Base-by-base conservation (phyloP, 2,113 vertebrate genomes). In the Astur gentilis region DNA sequence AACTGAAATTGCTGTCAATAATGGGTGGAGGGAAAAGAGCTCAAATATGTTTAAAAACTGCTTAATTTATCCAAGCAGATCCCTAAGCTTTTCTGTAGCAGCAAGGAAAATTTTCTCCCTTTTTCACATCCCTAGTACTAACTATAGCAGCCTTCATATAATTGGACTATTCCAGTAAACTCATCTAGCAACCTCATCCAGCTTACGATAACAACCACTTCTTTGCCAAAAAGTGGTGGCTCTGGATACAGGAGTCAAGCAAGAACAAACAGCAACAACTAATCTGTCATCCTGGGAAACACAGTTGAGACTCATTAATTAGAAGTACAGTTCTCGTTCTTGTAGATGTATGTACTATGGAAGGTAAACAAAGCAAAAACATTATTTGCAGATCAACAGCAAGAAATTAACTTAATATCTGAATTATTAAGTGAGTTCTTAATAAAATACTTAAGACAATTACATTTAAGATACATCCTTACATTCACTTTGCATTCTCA, bases 11-110 rank as follows among this genome's bases (percentile, higher is more conserved):
- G 42, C 3, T 47, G 32, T 64, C 42, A 72, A 45, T 9, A 78
- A 20, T 0, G 0, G 10, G 22, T 9, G 15, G 5, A 44, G 18
- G 9, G 17, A 38, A 71, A 85, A 61, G 16, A 60, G 15, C 2
- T 55, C 31, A 79, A 79, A 27, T 76, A 45, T 18, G n/a, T 60
- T 89, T 55, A 50, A 72, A 79, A 72, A 47, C 15, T 31, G 11
- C 34, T 10, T 69, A 60, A 32, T 50, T 83, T 40, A 25, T 38
- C 12, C 17, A 61, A 54, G 11, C 17, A 64, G 62, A 71, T 50
- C 9, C 11, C 10, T 67, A 50, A 23, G 11, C 9, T 69, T 87
- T 77, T 81, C 31, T 61, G 21, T 38, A 58, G 12, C 15, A 83
- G 6, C 10, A 60, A 14, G 16, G 31, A 81, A 89, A 76, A 21